Evolutionary conservation across 1,140 invertebrate genomes (phyloP), one percentile per base, ranked within the genome.

Genomic region (Drosophila lacteicornis): DNA sequence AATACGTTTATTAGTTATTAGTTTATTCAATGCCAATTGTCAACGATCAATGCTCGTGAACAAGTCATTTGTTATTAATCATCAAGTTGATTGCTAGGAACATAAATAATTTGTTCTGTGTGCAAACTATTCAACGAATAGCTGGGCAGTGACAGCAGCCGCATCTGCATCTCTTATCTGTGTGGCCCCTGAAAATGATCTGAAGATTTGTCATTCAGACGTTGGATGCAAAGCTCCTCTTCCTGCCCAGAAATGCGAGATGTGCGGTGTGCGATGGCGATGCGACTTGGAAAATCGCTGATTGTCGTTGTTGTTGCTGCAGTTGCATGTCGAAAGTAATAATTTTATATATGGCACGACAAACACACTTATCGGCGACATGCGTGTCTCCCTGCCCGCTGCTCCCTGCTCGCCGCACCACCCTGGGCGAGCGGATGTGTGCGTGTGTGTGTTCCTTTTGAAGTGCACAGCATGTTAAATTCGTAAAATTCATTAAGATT

Each of bases 401-500:
- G 5, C n/a, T 30, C n/a, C 57, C 22, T 49, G 22, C 49, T 46
- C 67, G 42, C 38, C 19, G 30, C 25, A 15, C 43, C 43, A 12
- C 40, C n/a, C 17, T 7, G 33, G 11, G 53, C 19, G 45, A 36
- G 46, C 53, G 66, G 69, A 70, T 66, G 58, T 45, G 30, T 78
- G 70, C 63, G 53, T 57, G 71, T 79, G 77, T 90, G 75, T 90
- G 78, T 88, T 90, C 85, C 84, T 88, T 88, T 88, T 88, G 84
- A 88, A 88, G 84, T 88, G 84, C 84, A 90, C 85, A 88, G 85
- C 85, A 88, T 90, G 84, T 88, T 88, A 88, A 88, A 88, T 88
- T 88, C 84, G 84, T 88, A 90, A 90, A 88, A 88, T 88, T 88
- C 85, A 88, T 88, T 88, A 88, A 88, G 84, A 88, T 90, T 88